Conservation (phyloP, 2,888 invertebrate genomes). For the Caenorhabditis japonica region DNA sequence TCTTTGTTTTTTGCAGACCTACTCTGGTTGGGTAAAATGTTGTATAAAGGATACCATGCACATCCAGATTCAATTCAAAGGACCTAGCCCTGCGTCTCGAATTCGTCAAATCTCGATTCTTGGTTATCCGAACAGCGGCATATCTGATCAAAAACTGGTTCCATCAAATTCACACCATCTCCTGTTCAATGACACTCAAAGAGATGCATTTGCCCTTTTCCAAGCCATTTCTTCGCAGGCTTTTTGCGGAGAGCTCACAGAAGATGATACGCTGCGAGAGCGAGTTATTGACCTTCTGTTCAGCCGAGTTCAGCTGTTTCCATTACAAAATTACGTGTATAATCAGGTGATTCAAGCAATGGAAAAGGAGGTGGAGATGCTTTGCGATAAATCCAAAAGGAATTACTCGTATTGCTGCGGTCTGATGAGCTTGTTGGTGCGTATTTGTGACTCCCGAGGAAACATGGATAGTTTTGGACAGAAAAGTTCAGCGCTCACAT, state of each 20-base stretch:
- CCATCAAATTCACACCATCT: slow-evolving; percentile 78
- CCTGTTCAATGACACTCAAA: slow-evolving; percentile 78
- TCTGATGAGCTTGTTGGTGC: slow-evolving; percentile 70
- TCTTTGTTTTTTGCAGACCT: slow-evolving; percentile 69
- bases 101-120: slow-evolving; percentile 53
- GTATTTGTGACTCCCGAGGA: slow-evolving; percentile 81
- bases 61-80: slow-evolving; percentile 88
- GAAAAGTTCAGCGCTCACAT: slow-evolving; percentile 62
- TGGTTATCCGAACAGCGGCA: slow-evolving; percentile 39
- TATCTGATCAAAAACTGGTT: slow-evolving; percentile 33
- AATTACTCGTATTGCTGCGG: slow-evolving; percentile 77
- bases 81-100: slow-evolving; percentile 81
- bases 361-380: slow-evolving; percentile 70
- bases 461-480: slow-evolving; percentile 82
- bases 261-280: slow-evolving; percentile 71
- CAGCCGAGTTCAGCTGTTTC: slow-evolving; percentile 75
- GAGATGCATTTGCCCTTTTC: slow-evolving; percentile 81
- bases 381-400: slow-evolving; percentile 69
- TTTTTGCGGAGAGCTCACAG: slow-evolving; percentile 73
- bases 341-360: slow-evolving; percentile 74
- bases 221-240: slow-evolving; percentile 88
- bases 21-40: slow-evolving; percentile 88
- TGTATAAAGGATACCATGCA: slow-evolving; percentile 59
- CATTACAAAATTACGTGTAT: slow-evolving; percentile 76
- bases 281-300: slow-evolving; percentile 76